Evolutionary conservation across 2,888 invertebrate genomes (phyloP).

Genomic region (Caenorhabditis sp.): DNA sequence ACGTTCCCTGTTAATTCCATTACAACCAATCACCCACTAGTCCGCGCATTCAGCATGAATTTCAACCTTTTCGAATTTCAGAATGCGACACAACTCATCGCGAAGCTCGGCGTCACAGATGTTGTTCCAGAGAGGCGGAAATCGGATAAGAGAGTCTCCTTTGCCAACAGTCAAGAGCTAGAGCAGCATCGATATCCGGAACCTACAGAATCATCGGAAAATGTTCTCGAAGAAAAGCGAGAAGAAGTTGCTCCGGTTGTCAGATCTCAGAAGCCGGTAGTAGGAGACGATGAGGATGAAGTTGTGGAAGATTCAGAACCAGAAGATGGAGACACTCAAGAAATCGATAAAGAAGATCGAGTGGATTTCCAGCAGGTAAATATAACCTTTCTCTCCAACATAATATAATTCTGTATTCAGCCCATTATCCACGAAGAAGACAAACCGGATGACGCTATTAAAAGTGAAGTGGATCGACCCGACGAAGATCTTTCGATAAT

Average conservation of each 20-base stretch:
- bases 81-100: not conserved
- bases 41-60: too few relatives aligned
- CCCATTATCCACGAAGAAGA: too few relatives aligned
- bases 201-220: not conserved
- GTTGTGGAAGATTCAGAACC: constrained; percentile 51
- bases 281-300: constrained; percentile 44
- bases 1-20: too few relatives aligned
- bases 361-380: too few relatives aligned
- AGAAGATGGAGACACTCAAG: constrained; percentile 3
- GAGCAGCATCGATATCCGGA: constrained; percentile 8
- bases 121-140: not conserved
- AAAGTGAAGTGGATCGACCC: constrained; percentile 1
- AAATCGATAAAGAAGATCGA: constrained; percentile 9
- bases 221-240: not conserved
- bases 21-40: too few relatives aligned
- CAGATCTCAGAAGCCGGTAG: not conserved
- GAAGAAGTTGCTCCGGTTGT: not conserved
- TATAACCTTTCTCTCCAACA: too few relatives aligned
- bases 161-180: constrained; percentile 4
- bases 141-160: constrained; percentile 38
- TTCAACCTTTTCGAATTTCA: not conserved
- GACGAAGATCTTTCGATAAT: constrained; percentile 22
- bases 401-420: too few relatives aligned
- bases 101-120: not conserved
- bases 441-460: constrained; percentile 2